Base-by-base conservation (phyloP, 2,888 invertebrate species). In the Aromia moschata region DNA sequence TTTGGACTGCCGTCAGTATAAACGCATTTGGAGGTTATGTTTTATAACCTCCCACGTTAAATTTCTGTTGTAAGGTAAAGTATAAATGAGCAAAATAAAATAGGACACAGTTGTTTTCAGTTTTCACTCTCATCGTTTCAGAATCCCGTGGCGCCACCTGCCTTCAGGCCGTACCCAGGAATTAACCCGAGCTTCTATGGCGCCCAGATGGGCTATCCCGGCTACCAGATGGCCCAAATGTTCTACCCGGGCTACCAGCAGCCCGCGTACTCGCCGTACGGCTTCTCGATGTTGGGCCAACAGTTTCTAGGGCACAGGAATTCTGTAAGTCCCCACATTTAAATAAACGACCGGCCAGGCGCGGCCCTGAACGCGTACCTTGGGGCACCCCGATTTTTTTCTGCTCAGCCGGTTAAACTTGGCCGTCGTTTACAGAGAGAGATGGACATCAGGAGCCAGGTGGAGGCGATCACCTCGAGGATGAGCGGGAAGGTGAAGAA, bases 311-410 rank as follows among this genome's bases (percentile, higher is more conserved):
- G 78, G 30, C 84, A 79, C 62, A 80, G 86, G 68, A 84, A 84
- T 79, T 84, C 86, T 74, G 87, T 87, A 73, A 83, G 86, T 80
- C 3, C n/a, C n/a, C n/a, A n/a, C n/a, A n/a, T n/a, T n/a, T n/a
- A n/a, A n/a, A n/a, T n/a, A n/a, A n/a, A n/a, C n/a, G n/a, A n/a
- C n/a, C n/a, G n/a, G n/a, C n/a, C 7, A 25, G 3, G 25, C 3
- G 7, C 3, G 25, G 25, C 25, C 25, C 25, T 25, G 7, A 7
- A 25, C 3, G 3, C 3, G 25, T 25, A 7, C 25, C 25, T 25
- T 25, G 25, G 25, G 25, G 25, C 7, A 25, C 7, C 25, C n/a
- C n/a, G n/a, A n/a, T n/a, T 25, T 25, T 25, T 25, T 25, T 25
- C 3, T 25, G 25, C 7, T 25, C 25, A 25, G n/a, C 25, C 25